Conservation (phyloP, 2,888 invertebrate genomes). For the Limenitis arthemis region DNA sequence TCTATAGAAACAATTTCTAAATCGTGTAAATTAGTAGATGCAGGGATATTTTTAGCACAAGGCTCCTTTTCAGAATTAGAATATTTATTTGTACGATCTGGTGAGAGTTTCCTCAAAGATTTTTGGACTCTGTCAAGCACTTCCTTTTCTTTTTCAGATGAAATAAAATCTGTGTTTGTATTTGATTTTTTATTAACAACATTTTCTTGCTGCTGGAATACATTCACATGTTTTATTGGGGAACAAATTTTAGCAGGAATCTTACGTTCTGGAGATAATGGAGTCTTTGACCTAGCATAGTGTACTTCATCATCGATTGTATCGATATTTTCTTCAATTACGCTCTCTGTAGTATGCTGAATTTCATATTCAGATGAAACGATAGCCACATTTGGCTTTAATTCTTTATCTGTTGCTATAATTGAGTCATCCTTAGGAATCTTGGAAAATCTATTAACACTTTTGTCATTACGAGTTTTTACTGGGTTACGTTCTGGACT, state of each 20-base stretch:
- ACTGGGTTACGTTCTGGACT: not conserved
- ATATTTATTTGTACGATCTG: slow-evolving; percentile 44
- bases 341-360: slow-evolving; percentile 9
- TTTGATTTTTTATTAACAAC: not conserved
- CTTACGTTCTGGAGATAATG: slow-evolving; percentile 21
- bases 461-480: not conserved
- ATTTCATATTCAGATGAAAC: not conserved
- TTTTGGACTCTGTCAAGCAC: slow-evolving; percentile 53
- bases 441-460: not conserved
- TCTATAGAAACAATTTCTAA: slow-evolving; percentile 34
- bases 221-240: slow-evolving; percentile 16
- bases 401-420: not conserved
- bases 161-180: slow-evolving; percentile 36
- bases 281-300: not conserved
- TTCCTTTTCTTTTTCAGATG: slow-evolving; percentile 54
- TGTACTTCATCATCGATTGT: slow-evolving; percentile 15
- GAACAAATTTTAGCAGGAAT: slow-evolving; percentile 20
- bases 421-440: not conserved
- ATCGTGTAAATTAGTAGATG: slow-evolving; percentile 43
- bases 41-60: slow-evolving; percentile 41
- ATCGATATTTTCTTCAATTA: slow-evolving; percentile 8
- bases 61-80: slow-evolving; percentile 26
- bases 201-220: too few relatives aligned
- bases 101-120: slow-evolving; percentile 55
- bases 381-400: not conserved